Evolutionary conservation across 2,888 invertebrate species (phyloP).

Genomic region (Drosophila mayaguana): DNA sequence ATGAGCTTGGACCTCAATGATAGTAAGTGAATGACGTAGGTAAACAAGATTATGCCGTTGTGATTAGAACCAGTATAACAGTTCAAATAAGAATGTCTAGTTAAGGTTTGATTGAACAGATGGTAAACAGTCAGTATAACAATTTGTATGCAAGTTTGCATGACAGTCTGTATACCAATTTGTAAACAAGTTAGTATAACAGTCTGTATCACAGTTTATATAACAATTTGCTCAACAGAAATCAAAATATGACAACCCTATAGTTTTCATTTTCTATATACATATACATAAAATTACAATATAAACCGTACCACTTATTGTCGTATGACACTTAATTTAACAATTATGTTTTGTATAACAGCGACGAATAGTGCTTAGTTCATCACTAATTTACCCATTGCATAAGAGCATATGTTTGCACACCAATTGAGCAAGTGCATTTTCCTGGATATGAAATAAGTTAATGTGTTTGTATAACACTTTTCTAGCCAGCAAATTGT

Average conservation of each 20-base stretch:
- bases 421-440: slow-evolving; percentile 42
- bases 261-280: background rate
- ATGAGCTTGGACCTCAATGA: background rate
- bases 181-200: background rate
- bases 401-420: slow-evolving; percentile 26
- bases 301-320: background rate
- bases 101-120: too few species aligned
- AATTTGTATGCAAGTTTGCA: background rate
- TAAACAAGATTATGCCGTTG: background rate
- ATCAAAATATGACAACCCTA: background rate
- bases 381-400: background rate
- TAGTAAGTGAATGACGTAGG: background rate
- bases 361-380: background rate
- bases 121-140: background rate
- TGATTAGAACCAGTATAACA: background rate
- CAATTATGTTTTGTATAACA: slow-evolving; percentile 11
- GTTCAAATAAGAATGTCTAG: too few species aligned
- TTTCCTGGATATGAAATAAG: slow-evolving; percentile 20
- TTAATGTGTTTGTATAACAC: slow-evolving; percentile 52
- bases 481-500: slow-evolving; percentile 33
- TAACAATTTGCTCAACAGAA: background rate
- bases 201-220: background rate
- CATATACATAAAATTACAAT: background rate
- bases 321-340: background rate
- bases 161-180: background rate